These are phyloP conservation scores for Andrena flavipes DNA, from an alignment of 2,888 invertebrate species.

Conservation along the genomic window DNA sequence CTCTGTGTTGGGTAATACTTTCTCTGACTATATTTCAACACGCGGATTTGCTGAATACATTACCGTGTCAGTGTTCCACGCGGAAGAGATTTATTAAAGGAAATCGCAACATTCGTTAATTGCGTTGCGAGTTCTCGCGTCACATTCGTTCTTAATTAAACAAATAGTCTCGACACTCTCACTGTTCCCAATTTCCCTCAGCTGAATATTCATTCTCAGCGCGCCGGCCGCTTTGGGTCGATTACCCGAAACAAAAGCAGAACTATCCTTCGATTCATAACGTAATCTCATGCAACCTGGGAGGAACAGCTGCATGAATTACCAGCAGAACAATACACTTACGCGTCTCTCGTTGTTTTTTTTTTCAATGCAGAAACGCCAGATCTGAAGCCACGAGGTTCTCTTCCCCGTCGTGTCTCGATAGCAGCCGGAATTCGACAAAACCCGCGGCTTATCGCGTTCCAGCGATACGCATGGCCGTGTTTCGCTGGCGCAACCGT, in stretches of 20 bases:
- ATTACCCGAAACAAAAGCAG: neutral
- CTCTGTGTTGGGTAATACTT: too few relatives aligned
- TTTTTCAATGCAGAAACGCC: neutral
- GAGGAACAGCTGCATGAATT: neutral
- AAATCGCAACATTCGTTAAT: too few relatives aligned
- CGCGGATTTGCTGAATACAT: too few relatives aligned
- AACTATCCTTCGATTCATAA: neutral
- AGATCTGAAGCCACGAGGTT: neutral
- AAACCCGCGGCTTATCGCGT: neutral
- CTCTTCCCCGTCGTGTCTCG: too few relatives aligned
- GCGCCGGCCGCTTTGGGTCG: neutral
- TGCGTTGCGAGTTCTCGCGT: too few relatives aligned
- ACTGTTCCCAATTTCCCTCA: neutral
- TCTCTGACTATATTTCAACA: neutral
- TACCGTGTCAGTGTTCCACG: too few relatives aligned
- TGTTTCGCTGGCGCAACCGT: constrained; percentile 2
- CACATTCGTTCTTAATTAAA: too few relatives aligned
- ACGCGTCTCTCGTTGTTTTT: neutral
- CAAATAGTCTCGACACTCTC: too few relatives aligned
- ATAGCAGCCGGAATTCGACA: neutral
- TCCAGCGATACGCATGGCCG: neutral
- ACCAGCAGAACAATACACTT: neutral
- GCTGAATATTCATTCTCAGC: neutral
- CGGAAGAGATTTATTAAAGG: too few relatives aligned
- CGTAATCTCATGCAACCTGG: neutral